Evolutionary conservation across 2,113 vertebrate species (phyloP).

Genomic region (Cervus canadensis): DNA sequence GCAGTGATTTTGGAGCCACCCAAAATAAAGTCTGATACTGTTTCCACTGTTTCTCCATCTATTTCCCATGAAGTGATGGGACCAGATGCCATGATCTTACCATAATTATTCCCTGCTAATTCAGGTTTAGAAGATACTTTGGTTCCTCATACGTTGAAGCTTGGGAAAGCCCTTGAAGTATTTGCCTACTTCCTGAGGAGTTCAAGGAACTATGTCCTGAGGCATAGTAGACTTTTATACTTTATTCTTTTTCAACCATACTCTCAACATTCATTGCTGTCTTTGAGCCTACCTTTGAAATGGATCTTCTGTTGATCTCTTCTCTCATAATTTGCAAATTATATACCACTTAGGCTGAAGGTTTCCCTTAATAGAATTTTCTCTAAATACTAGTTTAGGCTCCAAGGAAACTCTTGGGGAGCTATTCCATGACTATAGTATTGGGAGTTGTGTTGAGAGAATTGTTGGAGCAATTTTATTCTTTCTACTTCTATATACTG

Average conservation of each 20-base stretch:
- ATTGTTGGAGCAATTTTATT: slow-evolving; percentile 17
- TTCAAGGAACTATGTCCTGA: neutral
- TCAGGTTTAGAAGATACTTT: neutral
- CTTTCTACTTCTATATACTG: neutral
- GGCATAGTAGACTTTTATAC: neutral
- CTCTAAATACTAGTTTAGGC: slow-evolving; percentile 24
- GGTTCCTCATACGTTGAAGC: neutral
- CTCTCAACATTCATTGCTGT: neutral
- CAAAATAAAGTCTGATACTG: no score
- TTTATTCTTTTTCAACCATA: neutral
- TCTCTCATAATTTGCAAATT: slow-evolving; percentile 14
- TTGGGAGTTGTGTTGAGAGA: neutral
- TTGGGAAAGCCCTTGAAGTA: neutral
- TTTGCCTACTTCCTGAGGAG: neutral
- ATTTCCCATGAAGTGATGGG: no score
- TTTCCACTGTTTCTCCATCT: no score
- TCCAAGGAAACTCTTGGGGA: neutral
- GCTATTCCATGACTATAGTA: neutral
- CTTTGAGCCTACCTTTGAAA: neutral
- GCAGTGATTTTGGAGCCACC: no score
- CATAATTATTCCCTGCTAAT: neutral
- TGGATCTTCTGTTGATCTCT: neutral
- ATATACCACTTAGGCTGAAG: neutral
- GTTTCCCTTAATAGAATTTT: slow-evolving; percentile 39
- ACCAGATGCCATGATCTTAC: no score